These are phyloP conservation scores for Channa maculata DNA, from an alignment of 2,113 vertebrate species.

Conservation along the genomic window DNA sequence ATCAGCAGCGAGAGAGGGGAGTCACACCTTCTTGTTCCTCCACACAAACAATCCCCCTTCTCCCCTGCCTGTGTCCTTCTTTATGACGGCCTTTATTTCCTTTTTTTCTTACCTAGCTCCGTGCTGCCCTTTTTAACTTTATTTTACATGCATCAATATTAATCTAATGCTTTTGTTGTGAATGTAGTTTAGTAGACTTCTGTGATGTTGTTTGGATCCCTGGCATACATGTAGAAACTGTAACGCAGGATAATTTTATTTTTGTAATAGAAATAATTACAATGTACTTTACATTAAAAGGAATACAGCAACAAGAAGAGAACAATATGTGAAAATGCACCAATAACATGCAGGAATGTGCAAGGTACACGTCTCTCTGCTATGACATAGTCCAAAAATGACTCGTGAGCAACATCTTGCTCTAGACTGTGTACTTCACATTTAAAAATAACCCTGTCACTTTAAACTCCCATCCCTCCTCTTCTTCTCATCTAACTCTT, in stretches of 20 bases:
- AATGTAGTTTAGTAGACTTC: neutral
- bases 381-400: slow-evolving; percentile 5
- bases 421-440: slow-evolving; percentile 1
- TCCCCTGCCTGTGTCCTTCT: slow-evolving; percentile 20
- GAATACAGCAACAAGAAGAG: neutral
- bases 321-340: neutral
- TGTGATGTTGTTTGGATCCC: neutral
- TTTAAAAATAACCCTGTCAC: slow-evolving; percentile 6
- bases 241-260: neutral
- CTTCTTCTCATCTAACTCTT: slow-evolving; percentile 21
- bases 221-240: neutral
- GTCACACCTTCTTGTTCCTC: slow-evolving; percentile 74
- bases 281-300: slow-evolving; percentile 5
- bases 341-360: neutral
- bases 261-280: neutral
- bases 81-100: slow-evolving; percentile 18
- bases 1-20: slow-evolving; percentile 72
- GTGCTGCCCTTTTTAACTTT: neutral
- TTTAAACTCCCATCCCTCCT: slow-evolving; percentile 16
- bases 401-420: neutral
- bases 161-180: neutral
- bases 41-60: slow-evolving; percentile 65
- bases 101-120: neutral
- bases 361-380: slow-evolving; percentile 10
- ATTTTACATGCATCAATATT: slow-evolving; percentile 26